Evolutionary conservation across 2,888 invertebrate genomes (phyloP).

Genomic region (Tenthredo scrophulariae): DNA sequence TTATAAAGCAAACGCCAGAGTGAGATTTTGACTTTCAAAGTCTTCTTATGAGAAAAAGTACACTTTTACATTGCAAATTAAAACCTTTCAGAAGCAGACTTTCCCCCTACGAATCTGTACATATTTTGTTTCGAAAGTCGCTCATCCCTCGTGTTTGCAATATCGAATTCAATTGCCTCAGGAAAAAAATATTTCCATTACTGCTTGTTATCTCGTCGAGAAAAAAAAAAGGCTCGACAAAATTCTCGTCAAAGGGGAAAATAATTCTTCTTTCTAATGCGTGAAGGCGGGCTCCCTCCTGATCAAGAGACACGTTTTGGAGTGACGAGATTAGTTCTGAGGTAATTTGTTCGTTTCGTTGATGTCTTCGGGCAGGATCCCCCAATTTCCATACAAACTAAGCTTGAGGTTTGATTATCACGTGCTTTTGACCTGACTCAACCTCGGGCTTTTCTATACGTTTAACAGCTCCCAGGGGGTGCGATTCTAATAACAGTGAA

Average conservation of each 20-base stretch:
- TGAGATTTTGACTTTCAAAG: conserved; percentile 18
- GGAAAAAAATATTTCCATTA: not conserved
- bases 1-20: conserved; percentile 31
- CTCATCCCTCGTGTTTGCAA: conserved; percentile 3
- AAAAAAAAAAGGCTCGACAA: not conserved
- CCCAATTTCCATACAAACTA: conserved; percentile 30
- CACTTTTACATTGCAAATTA: conserved; percentile 30
- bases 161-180: not conserved
- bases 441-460: not conserved
- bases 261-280: not conserved
- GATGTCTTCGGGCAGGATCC: conserved; percentile 5
- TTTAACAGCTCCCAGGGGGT: conserved; percentile 35
- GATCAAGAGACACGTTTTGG: not conserved
- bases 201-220: not conserved
- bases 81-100: not conserved
- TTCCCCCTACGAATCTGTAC: not conserved
- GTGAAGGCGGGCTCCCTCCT: not conserved
- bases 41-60: conserved; percentile 11
- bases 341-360: conserved; percentile 34
- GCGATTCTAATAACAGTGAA: conserved; percentile 45
- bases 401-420: conserved; percentile 33
- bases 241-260: not conserved
- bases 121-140: not conserved
- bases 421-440: conserved; percentile 45
- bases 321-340: not conserved